Base-by-base conservation (phyloP, 1,140 invertebrate genomes). In the Cyclargus thomasi region DNA sequence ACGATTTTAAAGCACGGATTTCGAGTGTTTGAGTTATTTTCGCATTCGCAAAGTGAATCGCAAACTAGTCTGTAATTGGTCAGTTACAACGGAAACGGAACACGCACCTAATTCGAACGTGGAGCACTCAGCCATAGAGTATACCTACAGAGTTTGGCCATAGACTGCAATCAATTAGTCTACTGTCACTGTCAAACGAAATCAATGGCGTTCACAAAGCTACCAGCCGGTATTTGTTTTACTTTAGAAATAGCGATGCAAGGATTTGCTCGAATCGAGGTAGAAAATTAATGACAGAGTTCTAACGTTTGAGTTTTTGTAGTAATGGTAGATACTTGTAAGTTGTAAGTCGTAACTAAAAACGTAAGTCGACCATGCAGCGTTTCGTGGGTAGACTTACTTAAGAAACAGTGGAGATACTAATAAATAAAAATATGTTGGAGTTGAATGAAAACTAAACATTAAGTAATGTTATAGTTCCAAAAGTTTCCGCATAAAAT, bases 101-200 rank as follows among this genome's bases (percentile, higher is more conserved):
- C 70, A 70, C 68, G 70, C 73, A 69, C 66, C 67, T 64, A 47
- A 47, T 47, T 47, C 39, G 36, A 16, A 11, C 5, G 14, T 47
- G 3, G 11, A 47, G 36, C 14, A 47, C 14, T 69, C 67, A 23
- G 57, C 62, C 55, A 65, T 23, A 64, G 39, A 21, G 63, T 70
- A 47, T 29, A 47, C 39, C 10, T 47, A 47, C 39, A 29, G 67
- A 72, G 69, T 70, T 67, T 64, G 69, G 0, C 29, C 29, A 29
- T 29, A 29, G 29, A 29, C 29, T 29, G 74, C 80, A 83, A 80
- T 83, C 80, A 85, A 84, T 84, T 82, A 84, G 72, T 68, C 69
- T 76, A 55, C 74, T 69, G 72, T 70, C 74, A 62, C 75, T 77
- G 72, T 72, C 74, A 77, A 63, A 78, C 75, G 69, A 67, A 71